Percentiles rank a stretch among this genome's conserved stretches.
These are phyloP conservation scores for Oryzias dopingdopingensis DNA, from an alignment of 2,797 vertebrate species.

Conservation along the genomic window DNA sequence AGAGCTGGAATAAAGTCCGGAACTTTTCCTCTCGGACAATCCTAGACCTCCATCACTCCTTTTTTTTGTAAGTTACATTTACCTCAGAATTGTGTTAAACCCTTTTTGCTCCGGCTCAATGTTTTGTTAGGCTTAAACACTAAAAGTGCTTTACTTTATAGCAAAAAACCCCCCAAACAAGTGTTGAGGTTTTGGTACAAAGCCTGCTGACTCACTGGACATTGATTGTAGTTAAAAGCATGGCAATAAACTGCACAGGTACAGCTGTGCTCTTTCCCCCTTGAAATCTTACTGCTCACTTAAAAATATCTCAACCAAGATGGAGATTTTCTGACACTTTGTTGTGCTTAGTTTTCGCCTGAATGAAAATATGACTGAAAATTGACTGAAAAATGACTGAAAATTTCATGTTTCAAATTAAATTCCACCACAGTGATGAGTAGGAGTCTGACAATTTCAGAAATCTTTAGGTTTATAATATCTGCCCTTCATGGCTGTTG, in stretches of 20 bases:
- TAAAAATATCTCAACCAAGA: too few relatives aligned
- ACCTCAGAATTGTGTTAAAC: not conserved
- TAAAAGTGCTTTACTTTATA: not conserved
- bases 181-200: not conserved
- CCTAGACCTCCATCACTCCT: not conserved
- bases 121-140: not conserved
- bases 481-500: too few relatives aligned
- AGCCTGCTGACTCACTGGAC: not conserved
- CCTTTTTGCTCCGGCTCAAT: not conserved
- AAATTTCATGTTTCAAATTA: too few relatives aligned
- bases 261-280: not conserved
- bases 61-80: not conserved
- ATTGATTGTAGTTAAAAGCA: not conserved
- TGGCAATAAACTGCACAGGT: not conserved
- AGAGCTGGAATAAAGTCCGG: too few relatives aligned
- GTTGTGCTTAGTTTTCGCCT: too few relatives aligned
- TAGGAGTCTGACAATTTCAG: too few relatives aligned
- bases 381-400: too few relatives aligned
- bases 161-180: not conserved
- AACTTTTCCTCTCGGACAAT: too few relatives aligned
- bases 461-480: too few relatives aligned
- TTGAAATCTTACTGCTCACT: not conserved
- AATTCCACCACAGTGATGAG: too few relatives aligned
- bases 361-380: too few relatives aligned
- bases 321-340: too few relatives aligned